Base-by-base conservation (phyloP, 1,140 invertebrate genomes). In the Rhizoglyphus robini region DNA sequence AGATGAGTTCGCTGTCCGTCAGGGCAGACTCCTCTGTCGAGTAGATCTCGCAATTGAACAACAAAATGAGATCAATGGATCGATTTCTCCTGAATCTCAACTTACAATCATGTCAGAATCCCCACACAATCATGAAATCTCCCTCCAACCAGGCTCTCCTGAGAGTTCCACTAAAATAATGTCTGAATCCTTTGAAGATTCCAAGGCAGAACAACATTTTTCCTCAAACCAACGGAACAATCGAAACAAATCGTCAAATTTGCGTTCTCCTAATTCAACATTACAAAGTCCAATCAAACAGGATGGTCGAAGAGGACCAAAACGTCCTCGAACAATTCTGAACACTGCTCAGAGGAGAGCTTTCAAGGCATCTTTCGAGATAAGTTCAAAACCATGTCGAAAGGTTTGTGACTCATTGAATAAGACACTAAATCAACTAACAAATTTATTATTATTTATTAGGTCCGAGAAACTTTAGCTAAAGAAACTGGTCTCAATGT, bases 361-460 rank as follows among this genome's bases (percentile, higher is more conserved):
- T 70, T 98, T 99, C 76, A 98, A 98, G 79, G 88, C 90, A 4
- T 95, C 94, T 0, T 99, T 98, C 75, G 95, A 98, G 82, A 85
- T 96, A 66, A 97, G 92, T 71, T 93, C 95, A 3, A 99, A 98
- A 75, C 95, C 94, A 0, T 97, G 94, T 73, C 80, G 95, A 69
- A 98, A 99, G 80, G 92, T 94, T 66, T 75, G 82, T 51, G 20
- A 18, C 8, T 41, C 34, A n/a, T n/a, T n/a, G n/a, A n/a, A n/a
- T n/a, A n/a, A n/a, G n/a, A n/a, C n/a, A n/a, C n/a, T n/a, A n/a
- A n/a, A n/a, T 30, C 1, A 18, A 36, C 3, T 46, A 4, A 23
- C 5, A 18, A 57, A 25, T 61, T 63, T 30, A 63, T 64, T n/a
- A n/a, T n/a, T n/a, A n/a, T 25, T 59, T 68, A 65, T 18, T 70